These are phyloP conservation scores for Apogon hyalosoma DNA, from an alignment of 2,797 vertebrate species.

Conservation along the genomic window DNA sequence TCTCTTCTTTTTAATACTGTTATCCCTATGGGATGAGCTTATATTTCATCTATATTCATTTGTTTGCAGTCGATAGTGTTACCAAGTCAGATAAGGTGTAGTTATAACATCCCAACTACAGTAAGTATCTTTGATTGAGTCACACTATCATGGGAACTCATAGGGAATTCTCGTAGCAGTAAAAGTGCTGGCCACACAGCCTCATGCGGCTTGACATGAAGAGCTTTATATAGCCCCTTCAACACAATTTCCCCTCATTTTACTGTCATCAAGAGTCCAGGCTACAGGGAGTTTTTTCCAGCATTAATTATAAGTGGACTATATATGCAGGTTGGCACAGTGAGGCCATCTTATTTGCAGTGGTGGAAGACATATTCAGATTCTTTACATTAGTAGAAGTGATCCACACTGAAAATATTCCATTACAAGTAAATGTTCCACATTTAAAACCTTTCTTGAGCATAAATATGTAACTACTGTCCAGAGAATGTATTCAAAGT, in stretches of 20 bases:
- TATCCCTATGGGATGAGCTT: background rate
- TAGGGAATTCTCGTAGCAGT: constrained; percentile 22
- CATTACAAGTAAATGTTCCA: too few relatives aligned
- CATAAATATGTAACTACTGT: too few relatives aligned
- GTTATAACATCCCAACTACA: constrained; percentile 1
- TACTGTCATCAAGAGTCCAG: constrained; percentile 59
- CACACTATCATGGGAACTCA: constrained; percentile 45
- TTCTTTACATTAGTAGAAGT: too few relatives aligned
- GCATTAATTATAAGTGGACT: constrained; percentile 67
- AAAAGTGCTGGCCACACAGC: constrained; percentile 39
- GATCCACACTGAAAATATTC: too few relatives aligned
- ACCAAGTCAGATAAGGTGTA: background rate
- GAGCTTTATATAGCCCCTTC: constrained; percentile 74
- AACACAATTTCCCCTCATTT: constrained; percentile 64
- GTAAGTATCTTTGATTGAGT: constrained; percentile 32
- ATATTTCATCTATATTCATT: constrained; percentile 2
- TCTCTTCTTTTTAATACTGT: background rate
- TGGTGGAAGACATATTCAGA: background rate
- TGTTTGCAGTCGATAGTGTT: background rate
- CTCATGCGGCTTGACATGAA: constrained; percentile 59
- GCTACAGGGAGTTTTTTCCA: constrained; percentile 55
- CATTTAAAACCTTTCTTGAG: too few relatives aligned
- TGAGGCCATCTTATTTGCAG: background rate
- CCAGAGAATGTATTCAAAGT: too few relatives aligned
- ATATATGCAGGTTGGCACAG: constrained; percentile 40